Base-by-base conservation (phyloP, 2,113 vertebrate species). In the Nymphicus hollandicus region DNA sequence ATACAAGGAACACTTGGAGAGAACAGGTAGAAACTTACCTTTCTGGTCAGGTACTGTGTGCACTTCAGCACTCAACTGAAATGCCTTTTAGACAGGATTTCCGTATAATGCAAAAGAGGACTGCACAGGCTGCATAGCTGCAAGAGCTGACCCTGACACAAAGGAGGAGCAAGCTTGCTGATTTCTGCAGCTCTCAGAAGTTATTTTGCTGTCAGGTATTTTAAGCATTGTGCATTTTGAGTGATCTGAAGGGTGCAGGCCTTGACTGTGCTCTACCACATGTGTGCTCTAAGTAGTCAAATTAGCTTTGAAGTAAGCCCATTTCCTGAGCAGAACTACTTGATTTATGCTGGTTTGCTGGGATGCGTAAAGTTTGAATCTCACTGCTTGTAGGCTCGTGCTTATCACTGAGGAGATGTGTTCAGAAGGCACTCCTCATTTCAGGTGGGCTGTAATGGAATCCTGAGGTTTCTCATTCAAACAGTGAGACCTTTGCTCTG, bases 331-430 rank as follows among this genome's bases (percentile, higher is more conserved):
- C 33, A 35, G 15, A 53, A 27, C 5, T 13, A 8, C 5, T 17
- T 0, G 0, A 7, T 33, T 78, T 56, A 14, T 8, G 41, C 63
- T 0, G 0, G 15, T 72, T 74, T n/a, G 9, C 16, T 68, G 37
- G 17, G 33, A 31, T 79, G 31, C 28, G 24, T 79, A 20, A 65
- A 66, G 50, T 81, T 43, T 50, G 52, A 79, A 24, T 29, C 17
- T 65, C 0, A 0, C 29, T 88, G 27, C 53, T 70, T 4, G 2
- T 68, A 56, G 22, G 37, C 22, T 91, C 69, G 6, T 47, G 20
- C 33, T 78, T 74, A 50, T 39, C 64, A n/a, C 22, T 1, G 10
- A 81, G n/a, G 22, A 58, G n/a, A 4, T 2, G 4, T 29, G 41
- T 55, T 86, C 72, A 50, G 77, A 77, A 77, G 77, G 64, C 29